A percentile compares a stretch with the other conserved stretches of the same genome.
These are phyloP conservation scores for Nemopilema nomurai DNA, from an alignment of 30 jellyfish, hydroid and myxozoan genomes.

Conservation along the genomic window DNA sequence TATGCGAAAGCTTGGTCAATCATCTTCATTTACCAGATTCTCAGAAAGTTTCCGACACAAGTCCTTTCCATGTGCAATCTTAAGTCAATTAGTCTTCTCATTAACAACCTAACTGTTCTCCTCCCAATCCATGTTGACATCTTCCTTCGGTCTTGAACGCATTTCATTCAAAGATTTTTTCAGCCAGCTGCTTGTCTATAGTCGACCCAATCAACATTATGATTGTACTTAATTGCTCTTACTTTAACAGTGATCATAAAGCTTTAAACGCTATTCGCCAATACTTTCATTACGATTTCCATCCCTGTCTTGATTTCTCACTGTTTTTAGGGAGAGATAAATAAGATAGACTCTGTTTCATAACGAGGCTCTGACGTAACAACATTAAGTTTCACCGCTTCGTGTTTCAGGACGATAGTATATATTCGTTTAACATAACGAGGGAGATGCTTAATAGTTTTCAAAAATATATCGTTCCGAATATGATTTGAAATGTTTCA, in stretches of 20 bases:
- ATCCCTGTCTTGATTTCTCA: no score
- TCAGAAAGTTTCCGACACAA: neutral
- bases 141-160: neutral
- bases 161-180: neutral
- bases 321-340: no score
- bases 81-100: neutral
- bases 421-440: no score
- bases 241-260: neutral
- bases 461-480: no score
- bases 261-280: neutral
- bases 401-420: no score
- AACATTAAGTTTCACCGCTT: no score
- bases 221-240: neutral
- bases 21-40: neutral
- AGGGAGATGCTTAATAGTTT: no score
- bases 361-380: slow-evolving; percentile 23
- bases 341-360: neutral
- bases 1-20: slow-evolving; percentile 49
- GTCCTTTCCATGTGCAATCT: no score
- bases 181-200: neutral
- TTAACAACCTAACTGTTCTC: neutral
- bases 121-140: neutral
- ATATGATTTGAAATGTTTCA: no score
- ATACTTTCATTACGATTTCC: neutral
- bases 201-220: neutral